Base-by-base conservation (phyloP, 2,797 vertebrate genomes). In the Botia kubotai region DNA sequence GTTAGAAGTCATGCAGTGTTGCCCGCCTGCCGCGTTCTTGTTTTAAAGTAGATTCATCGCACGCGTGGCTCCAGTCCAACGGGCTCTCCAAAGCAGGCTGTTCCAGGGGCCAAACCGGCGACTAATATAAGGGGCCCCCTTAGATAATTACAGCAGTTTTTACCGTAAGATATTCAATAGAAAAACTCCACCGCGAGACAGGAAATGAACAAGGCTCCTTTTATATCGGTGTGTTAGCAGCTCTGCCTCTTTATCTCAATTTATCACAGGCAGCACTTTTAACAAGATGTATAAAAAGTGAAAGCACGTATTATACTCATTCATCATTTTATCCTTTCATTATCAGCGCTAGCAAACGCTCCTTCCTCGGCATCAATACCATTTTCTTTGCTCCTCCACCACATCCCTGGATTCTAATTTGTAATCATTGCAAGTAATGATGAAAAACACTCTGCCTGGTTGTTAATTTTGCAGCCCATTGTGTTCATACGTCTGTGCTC, bases 241-340 rank as follows among this genome's bases (percentile, higher is more conserved):
- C 84, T 53, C 76, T 48, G 86, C 85, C 83, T 87, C 86, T 91
- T 92, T 90, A 89, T 93, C 91, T 89, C 86, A 86, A 82, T 90
- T 90, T 82, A 90, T 91, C 91, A 89, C 85, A 63, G 57, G 66
- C 89, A 86, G 75, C 85, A 80, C 84, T 87, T 88, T 92, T 93
- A 93, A 93, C 90, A 92, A 92, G 92, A 92, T 89, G 90, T 91
- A 90, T 92, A 93, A 92, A 92, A 94, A 92, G 87, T 91, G 90
- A 92, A 91, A 85, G 89, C 83, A 77, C 79, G 87, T 91, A 92
- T 94, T 93, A 89, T 87, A 80, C 60, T 90, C 93, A 94, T 94
- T 93, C 89, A 91, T 94, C 92, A 93, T 93, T 87, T 88, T 87
- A 82, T 85, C 80, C 88, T 90, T 92, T 91, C 89, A 92, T 94